A percentile compares a stretch with the other conserved stretches of the same genome.
Conservation (phyloP, 2,888 invertebrate genomes). For the Eilema caniola region DNA sequence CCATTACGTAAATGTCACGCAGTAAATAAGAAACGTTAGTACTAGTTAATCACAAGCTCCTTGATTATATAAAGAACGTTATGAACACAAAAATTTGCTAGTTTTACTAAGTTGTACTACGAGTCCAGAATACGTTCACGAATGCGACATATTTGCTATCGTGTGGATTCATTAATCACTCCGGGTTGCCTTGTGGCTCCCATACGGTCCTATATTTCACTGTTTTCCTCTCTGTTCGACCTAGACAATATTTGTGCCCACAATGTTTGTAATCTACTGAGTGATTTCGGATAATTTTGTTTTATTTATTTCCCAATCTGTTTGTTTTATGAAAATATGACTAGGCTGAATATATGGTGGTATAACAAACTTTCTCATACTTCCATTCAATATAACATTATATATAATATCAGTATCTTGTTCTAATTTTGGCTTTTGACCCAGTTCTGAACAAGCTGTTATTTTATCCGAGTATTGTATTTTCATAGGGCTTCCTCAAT, state of each 20-base stretch:
- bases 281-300: slow-evolving; percentile 66
- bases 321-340: slow-evolving; percentile 15
- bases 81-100: slow-evolving; percentile 42
- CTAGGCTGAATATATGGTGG: slow-evolving; percentile 8
- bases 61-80: slow-evolving; percentile 45
- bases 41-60: slow-evolving; percentile 16
- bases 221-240: slow-evolving; percentile 58
- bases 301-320: slow-evolving; percentile 47
- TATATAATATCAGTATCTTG: slow-evolving; percentile 1
- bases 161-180: slow-evolving; percentile 74
- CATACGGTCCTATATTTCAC: slow-evolving; percentile 54
- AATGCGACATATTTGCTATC: slow-evolving; percentile 71
- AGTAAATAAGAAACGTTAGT: slow-evolving; percentile 16
- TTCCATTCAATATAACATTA: slow-evolving; percentile 1
- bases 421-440: slow-evolving; percentile 18
- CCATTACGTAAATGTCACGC: no score
- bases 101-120: slow-evolving; percentile 31
- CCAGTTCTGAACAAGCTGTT: slow-evolving; percentile 18
- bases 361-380: slow-evolving; percentile 13
- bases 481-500: background rate
- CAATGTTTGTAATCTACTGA: slow-evolving; percentile 66
- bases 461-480: slow-evolving; percentile 3
- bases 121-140: slow-evolving; percentile 53
- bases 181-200: slow-evolving; percentile 59
- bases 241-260: slow-evolving; percentile 65